Evolutionary conservation across 2,888 invertebrate species (phyloP).

Genomic region (Thymelicus lineola): DNA sequence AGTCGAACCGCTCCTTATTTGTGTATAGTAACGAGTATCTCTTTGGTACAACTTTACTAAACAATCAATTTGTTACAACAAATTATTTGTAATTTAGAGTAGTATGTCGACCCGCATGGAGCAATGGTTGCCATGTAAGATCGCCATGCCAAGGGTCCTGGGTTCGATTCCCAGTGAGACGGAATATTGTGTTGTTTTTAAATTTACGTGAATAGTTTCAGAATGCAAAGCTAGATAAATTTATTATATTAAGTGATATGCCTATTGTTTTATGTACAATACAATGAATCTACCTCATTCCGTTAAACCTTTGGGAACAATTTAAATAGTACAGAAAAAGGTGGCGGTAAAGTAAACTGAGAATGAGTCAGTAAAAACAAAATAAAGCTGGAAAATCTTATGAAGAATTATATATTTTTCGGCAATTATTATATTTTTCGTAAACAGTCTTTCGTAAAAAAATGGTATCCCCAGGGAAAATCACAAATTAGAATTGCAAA

Average conservation of each 20-base stretch:
- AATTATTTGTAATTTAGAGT: no score
- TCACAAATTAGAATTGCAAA: slow-evolving; percentile 46
- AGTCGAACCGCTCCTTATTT: not conserved
- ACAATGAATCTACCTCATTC: no score
- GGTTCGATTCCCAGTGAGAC: no score
- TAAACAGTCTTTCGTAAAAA: slow-evolving; percentile 7
- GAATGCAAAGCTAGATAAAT: no score
- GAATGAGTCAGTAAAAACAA: not conserved
- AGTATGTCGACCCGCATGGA: no score
- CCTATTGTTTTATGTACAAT: no score
- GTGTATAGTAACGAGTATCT: not conserved
- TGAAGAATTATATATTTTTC: slow-evolving; percentile 18
- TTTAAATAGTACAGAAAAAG: not conserved
- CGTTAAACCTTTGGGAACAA: not conserved
- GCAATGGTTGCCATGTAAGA: no score
- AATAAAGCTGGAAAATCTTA: slow-evolving; percentile 12
- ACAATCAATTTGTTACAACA: no score
- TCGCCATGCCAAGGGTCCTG: no score
- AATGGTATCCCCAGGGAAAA: slow-evolving; percentile 42
- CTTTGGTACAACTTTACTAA: not conserved
- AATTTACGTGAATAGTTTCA: no score
- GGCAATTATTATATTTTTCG: slow-evolving; percentile 10
- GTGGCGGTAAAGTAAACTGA: not conserved
- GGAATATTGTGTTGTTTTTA: no score
- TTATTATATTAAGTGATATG: no score